These are phyloP conservation scores for Mugil cephalus DNA, from an alignment of 2,113 vertebrate species.

Conservation along the genomic window DNA sequence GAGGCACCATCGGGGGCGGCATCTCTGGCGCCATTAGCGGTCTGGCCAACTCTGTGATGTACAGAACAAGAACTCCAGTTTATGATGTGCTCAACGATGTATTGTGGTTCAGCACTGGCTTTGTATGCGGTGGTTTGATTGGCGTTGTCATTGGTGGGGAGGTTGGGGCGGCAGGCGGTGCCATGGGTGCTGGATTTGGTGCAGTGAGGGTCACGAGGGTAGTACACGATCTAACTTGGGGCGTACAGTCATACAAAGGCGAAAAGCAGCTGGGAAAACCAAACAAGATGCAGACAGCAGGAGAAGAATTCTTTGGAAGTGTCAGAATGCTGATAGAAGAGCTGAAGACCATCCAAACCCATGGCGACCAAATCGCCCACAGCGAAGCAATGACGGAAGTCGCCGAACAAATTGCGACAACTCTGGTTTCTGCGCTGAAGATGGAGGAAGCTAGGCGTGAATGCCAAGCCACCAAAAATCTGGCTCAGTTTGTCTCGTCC, in stretches of 20 bases:
- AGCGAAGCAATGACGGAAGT: neutral
- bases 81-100: rapidly evolving
- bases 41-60: neutral
- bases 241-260: neutral
- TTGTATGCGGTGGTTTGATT: neutral
- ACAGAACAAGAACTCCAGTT: rapidly evolving
- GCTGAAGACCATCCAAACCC: no score
- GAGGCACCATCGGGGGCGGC: slow-evolving; percentile 11
- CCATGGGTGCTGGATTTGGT: neutral
- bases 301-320: no score
- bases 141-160: slow-evolving; percentile 5
- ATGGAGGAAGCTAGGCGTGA: no score
- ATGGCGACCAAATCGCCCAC: no score
- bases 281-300: neutral
- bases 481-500: no score
- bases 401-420: neutral
- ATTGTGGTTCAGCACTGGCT: neutral
- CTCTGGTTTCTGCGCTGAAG: neutral
- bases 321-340: rapidly evolving
- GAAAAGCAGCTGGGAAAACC: neutral
- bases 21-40: neutral
- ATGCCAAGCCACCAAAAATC: no score
- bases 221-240: no score
- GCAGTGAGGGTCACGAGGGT: no score
- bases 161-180: slow-evolving; percentile 8